phyloP scores from a whole-genome alignment of 1,140 invertebrate genomes.

The Aphidius ervi region DNA sequence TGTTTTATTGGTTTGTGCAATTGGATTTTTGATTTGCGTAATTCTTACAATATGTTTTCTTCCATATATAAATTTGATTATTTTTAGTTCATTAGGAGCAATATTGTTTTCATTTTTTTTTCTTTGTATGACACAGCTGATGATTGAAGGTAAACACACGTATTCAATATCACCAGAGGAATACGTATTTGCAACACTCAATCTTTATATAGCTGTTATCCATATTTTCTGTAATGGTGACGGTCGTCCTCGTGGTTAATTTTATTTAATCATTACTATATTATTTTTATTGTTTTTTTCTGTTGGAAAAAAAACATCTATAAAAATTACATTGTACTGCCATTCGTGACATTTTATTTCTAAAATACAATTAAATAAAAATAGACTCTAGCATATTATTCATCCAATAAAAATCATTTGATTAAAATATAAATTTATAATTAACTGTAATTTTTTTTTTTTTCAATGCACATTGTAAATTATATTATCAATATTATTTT shows the following conservation, averaged over 20 bases:
- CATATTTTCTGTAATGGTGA: conserved; percentile 83
- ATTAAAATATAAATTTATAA: no score
- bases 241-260: conserved; percentile 49
- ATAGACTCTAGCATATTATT: no score
- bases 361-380: no score
- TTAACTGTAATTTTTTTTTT: no score
- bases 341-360: no score
- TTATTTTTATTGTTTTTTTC: no score
- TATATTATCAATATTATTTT: no score
- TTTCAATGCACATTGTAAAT: no score
- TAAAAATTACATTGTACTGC: no score
- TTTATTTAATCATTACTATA: no score
- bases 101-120: conserved; percentile 79
- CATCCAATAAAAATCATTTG: no score
- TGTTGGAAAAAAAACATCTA: no score
- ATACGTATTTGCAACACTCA: conserved; percentile 91
- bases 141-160: conserved; percentile 89
- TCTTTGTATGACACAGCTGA: conserved; percentile 91
- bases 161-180: conserved; percentile 92
- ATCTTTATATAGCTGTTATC: conserved; percentile 85
- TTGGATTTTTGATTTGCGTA: conserved; percentile 84
- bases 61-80: conserved; percentile 59
- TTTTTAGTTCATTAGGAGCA: conserved; percentile 80
- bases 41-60: conserved; percentile 67
- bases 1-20: conserved; percentile 68